Evolutionary conservation across 1,140 invertebrate species (phyloP).

Genomic region (Coboldia fuscipes): DNA sequence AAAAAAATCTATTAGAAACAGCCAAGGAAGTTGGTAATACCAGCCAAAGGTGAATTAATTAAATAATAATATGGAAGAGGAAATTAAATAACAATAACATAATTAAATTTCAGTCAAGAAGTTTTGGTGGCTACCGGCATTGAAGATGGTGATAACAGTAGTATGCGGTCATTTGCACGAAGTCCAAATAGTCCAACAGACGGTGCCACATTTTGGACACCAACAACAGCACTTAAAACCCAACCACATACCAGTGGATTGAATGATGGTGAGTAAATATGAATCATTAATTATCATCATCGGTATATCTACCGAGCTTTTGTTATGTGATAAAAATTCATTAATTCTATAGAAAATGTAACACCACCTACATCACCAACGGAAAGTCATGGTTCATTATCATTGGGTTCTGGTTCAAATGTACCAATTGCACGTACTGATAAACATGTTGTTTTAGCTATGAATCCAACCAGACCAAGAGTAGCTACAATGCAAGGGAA

Average conservation of each 20-base stretch:
- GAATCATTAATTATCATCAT: too few species aligned
- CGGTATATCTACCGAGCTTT: not conserved
- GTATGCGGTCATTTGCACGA: constrained; percentile 13
- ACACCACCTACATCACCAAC: constrained; percentile 19
- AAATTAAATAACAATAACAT: not conserved
- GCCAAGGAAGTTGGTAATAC: constrained; percentile 20
- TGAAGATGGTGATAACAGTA: constrained; percentile 17
- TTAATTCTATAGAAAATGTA: not conserved
- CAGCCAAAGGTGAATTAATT: constrained; percentile 12
- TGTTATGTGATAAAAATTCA: not conserved
- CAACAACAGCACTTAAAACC: constrained; percentile 12
- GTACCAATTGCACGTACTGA: constrained; percentile 26
- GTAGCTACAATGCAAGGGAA: constrained; percentile 28
- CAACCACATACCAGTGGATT: constrained; percentile 5
- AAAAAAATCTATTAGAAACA: constrained; percentile 25
- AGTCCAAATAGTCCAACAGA: constrained; percentile 18
- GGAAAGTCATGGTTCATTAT: constrained; percentile 18
- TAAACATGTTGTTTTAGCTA: constrained; percentile 28
- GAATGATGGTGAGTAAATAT: too few species aligned
- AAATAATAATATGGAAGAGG: not conserved
- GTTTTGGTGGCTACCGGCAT: constrained; percentile 16
- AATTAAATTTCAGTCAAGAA: constrained; percentile 17
- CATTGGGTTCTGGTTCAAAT: constrained; percentile 11
- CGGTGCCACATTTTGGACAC: constrained; percentile 24
- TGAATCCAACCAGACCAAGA: constrained; percentile 18